Percentiles rank a stretch among this genome's conserved stretches.
phyloP scores from a whole-genome alignment of 2,888 invertebrate genomes.

The Ferdinandea cuprea region DNA sequence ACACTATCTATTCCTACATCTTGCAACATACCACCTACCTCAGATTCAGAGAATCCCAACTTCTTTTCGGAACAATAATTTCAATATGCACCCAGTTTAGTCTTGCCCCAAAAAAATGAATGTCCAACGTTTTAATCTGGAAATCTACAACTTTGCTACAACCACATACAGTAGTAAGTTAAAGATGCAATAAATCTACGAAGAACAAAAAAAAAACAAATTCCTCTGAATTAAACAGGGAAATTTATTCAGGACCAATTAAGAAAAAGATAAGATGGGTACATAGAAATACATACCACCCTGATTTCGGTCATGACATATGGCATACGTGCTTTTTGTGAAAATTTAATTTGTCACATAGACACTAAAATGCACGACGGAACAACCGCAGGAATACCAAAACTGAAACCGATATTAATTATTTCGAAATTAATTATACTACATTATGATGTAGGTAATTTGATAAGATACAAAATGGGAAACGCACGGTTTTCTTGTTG shows the following conservation, averaged over 20 bases:
- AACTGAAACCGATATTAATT: conserved; percentile 48
- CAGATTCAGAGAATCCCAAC: too few species aligned
- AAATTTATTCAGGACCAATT: conserved; percentile 56
- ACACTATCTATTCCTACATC: too few species aligned
- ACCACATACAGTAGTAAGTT: too few species aligned
- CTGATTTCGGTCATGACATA: conserved; percentile 45
- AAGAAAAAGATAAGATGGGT: conserved; percentile 33
- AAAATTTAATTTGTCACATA: conserved; percentile 24
- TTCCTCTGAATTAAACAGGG: conserved; percentile 14
- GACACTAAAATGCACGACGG: conserved; percentile 4
- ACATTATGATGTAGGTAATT: conserved; percentile 83
- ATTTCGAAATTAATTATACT: conserved; percentile 82
- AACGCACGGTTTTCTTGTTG: conserved; percentile 66
- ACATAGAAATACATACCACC: conserved; percentile 30
- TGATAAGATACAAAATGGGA: conserved; percentile 78
- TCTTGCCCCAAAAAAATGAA: too few species aligned
- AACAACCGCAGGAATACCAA: conserved; percentile 17
- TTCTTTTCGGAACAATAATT: too few species aligned
- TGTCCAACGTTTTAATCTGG: too few species aligned
- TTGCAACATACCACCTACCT: too few species aligned
- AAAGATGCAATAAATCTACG: background rate
- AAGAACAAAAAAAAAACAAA: conserved; percentile 31
- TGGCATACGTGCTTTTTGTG: conserved; percentile 45
- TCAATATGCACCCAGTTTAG: too few species aligned
- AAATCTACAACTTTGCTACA: too few species aligned